A percentile compares a stretch with the other conserved stretches of the same genome.
Conservation (phyloP, 2,888 invertebrate species). For the Stenurella melanura region DNA sequence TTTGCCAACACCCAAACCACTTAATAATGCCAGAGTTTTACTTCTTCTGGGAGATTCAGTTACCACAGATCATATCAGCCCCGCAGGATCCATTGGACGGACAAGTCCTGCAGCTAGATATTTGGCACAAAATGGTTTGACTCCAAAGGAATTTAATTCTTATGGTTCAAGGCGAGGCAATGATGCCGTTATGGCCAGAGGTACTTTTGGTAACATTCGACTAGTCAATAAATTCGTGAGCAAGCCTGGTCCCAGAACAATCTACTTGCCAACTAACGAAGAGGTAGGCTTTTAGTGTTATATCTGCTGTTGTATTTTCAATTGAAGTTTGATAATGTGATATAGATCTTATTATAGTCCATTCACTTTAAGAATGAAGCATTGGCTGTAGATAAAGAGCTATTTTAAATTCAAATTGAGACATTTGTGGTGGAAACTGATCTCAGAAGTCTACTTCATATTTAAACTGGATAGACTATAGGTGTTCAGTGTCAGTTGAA, state of each 20-base stretch:
- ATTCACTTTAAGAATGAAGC: no score
- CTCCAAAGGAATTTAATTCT: slow-evolving; percentile 97
- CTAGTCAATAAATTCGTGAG: slow-evolving; percentile 91
- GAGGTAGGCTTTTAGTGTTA: slow-evolving; percentile 74
- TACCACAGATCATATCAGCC: slow-evolving; percentile 99
- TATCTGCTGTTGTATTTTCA: neutral
- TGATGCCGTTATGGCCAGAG: slow-evolving; percentile 97
- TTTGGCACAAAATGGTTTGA: slow-evolving; percentile 83
- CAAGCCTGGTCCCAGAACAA: slow-evolving; percentile 88
- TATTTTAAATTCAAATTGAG: no score
- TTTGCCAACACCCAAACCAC: slow-evolving; percentile 77
- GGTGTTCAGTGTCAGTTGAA: no score
- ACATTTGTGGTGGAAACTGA: no score
- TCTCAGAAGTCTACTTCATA: no score
- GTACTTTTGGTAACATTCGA: slow-evolving; percentile 98
- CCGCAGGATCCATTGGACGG: slow-evolving; percentile 95
- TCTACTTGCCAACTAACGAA: slow-evolving; percentile 91
- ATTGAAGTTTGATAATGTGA: neutral
- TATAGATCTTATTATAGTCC: no score
- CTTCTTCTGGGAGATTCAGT: slow-evolving; percentile 96
- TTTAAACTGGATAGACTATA: no score
- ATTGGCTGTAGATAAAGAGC: no score
- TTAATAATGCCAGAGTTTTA: slow-evolving; percentile 86
- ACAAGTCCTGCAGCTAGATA: slow-evolving; percentile 78
- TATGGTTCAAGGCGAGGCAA: slow-evolving; percentile 98